phyloP scores from a whole-genome alignment of 2,888 invertebrate genomes.

The Lycophotia porphyrea region DNA sequence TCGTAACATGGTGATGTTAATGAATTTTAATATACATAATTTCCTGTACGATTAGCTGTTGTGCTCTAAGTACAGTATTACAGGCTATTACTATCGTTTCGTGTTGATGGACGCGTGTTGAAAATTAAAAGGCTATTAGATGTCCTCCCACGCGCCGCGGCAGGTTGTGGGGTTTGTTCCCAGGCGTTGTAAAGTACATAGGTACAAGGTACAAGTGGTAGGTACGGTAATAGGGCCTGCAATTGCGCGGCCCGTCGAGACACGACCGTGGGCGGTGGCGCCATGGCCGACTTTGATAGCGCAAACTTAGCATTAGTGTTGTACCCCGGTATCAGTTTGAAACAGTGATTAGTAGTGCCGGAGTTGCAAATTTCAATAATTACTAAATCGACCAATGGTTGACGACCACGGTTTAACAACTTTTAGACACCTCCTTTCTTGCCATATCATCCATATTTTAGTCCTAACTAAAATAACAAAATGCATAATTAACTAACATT shows the following conservation, averaged over 20 bases:
- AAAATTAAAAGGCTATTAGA: constrained; percentile 88
- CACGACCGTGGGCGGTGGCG: constrained; percentile 77
- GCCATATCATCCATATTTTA: constrained; percentile 10
- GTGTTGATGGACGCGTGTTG: constrained; percentile 82
- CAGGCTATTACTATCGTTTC: constrained; percentile 75
- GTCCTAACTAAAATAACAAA: background rate
- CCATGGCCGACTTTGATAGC: constrained; percentile 71
- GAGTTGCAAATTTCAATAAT: constrained; percentile 81
- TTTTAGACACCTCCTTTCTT: constrained; percentile 31
- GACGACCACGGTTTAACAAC: constrained; percentile 52
- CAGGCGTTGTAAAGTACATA: constrained; percentile 74
- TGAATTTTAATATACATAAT: constrained; percentile 51
- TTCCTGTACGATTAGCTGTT: constrained; percentile 47
- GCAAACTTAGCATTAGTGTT: constrained; percentile 74
- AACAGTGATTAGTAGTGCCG: constrained; percentile 80
- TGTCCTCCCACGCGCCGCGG: constrained; percentile 82
- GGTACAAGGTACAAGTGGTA: constrained; percentile 70
- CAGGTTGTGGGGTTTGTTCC: constrained; percentile 79
- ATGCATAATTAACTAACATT: constrained; percentile 19
- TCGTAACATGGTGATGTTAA: constrained; percentile 34
- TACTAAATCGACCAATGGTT: constrained; percentile 70
- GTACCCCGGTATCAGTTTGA: constrained; percentile 75
- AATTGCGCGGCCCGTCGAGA: constrained; percentile 72
- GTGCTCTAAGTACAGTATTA: constrained; percentile 75
- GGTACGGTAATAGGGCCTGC: constrained; percentile 74